phyloP scores from a whole-genome alignment of 2,113 vertebrate species.

The Felis chaus region DNA sequence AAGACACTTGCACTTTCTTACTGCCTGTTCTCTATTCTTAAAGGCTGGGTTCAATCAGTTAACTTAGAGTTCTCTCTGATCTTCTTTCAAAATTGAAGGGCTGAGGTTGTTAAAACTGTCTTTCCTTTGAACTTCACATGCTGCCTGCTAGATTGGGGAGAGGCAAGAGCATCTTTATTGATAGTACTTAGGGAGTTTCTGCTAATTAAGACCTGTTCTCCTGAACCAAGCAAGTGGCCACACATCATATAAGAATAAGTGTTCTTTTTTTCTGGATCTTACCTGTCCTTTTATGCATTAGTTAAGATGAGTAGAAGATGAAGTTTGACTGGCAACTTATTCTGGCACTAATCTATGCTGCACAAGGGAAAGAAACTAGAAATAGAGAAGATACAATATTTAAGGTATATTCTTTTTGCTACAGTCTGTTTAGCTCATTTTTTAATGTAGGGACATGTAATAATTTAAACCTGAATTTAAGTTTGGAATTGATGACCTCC shows the following conservation, averaged over 20 bases:
- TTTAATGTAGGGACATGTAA: background rate
- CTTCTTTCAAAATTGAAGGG: slow-evolving; percentile 26
- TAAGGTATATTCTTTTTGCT: background rate
- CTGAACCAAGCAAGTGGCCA: background rate
- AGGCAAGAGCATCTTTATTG: background rate
- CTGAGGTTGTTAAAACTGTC: slow-evolving; percentile 13
- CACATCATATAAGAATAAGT: background rate
- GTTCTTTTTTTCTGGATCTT: background rate
- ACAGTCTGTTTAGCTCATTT: background rate
- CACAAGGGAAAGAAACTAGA: background rate
- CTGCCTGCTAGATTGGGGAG: background rate
- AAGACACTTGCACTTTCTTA: background rate
- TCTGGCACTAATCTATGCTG: background rate
- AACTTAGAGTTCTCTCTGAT: slow-evolving; percentile 4
- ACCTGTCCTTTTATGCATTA: background rate
- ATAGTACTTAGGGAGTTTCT: background rate
- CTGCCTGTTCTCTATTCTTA: background rate
- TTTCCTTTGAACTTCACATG: slow-evolving; percentile 27
- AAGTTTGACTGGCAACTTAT: background rate
- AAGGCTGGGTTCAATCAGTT: background rate
- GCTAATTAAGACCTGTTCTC: slow-evolving; percentile 39
- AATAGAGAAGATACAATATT: background rate
- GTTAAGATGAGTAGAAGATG: background rate
- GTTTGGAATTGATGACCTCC: background rate
- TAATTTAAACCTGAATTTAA: background rate